Percentiles rank a stretch among this genome's conserved stretches.
Evolutionary conservation across 2,113 vertebrate species (phyloP).

Genomic region (Chaetorhynchus papuensis): DNA sequence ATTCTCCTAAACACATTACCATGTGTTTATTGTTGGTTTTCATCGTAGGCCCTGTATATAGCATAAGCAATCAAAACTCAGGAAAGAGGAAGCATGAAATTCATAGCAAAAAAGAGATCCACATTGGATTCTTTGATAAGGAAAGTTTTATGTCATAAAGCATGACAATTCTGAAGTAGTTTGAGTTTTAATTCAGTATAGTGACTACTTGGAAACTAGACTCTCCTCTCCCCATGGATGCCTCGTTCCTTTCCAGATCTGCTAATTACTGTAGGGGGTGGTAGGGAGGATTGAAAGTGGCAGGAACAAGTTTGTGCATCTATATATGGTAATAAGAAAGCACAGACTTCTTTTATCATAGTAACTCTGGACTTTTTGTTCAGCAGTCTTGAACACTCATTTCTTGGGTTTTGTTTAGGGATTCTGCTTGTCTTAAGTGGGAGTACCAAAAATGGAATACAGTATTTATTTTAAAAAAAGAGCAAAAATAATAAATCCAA

Average conservation of each 20-base stretch:
- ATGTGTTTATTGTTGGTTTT: neutral
- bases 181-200: neutral
- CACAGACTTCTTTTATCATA: slow-evolving; percentile 49
- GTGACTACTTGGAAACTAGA: neutral
- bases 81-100: neutral
- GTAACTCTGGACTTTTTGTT: slow-evolving; percentile 52
- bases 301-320: slow-evolving; percentile 14
- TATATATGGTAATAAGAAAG: slow-evolving; percentile 57
- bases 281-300: slow-evolving; percentile 18
- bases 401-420: slow-evolving; percentile 35
- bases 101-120: neutral
- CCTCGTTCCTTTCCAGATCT: neutral
- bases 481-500: neutral
- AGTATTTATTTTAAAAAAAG: neutral
- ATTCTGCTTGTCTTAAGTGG: slow-evolving; percentile 49
- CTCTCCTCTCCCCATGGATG: neutral
- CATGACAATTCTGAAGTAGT: neutral
- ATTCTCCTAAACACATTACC: neutral
- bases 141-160: neutral
- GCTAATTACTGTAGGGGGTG: neutral
- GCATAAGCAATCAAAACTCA: neutral
- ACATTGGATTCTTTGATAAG: neutral
- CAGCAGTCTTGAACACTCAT: slow-evolving; percentile 25
- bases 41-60: neutral
- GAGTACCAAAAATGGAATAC: slow-evolving; percentile 24